A percentile compares a stretch with the other conserved stretches of the same genome.
These are phyloP conservation scores for Dryocosmus kuriphilus DNA, from an alignment of 2,888 invertebrate genomes.

Conservation along the genomic window DNA sequence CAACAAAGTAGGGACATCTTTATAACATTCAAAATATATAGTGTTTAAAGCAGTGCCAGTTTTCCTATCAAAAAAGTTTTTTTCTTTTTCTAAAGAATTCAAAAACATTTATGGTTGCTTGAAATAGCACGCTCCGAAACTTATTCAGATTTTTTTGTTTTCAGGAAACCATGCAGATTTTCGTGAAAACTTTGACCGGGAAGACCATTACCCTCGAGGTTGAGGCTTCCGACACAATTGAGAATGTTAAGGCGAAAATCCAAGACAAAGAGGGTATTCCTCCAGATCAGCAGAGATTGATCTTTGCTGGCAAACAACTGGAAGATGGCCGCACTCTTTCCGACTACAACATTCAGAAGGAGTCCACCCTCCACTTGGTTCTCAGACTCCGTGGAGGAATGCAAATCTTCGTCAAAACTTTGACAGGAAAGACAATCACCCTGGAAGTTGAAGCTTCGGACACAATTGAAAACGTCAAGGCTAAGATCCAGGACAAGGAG, in stretches of 20 bases:
- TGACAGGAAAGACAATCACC: slow-evolving; percentile 62
- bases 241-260: slow-evolving; percentile 66
- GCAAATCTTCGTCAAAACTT: slow-evolving; percentile 36
- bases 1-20: too few species aligned
- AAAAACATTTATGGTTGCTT: too few species aligned
- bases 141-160: not conserved
- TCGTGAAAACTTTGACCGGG: slow-evolving; percentile 35
- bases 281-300: slow-evolving; percentile 66
- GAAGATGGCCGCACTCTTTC: slow-evolving; percentile 66
- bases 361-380: slow-evolving; percentile 64
- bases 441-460: slow-evolving; percentile 66
- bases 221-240: slow-evolving; percentile 65
- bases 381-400: slow-evolving; percentile 62
- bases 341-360: slow-evolving; percentile 67
- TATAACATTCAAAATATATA: too few species aligned
- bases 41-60: too few species aligned
- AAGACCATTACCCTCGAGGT: slow-evolving; percentile 67
- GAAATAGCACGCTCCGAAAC: not conserved
- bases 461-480: slow-evolving; percentile 65
- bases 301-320: slow-evolving; percentile 66
- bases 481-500: slow-evolving; percentile 66
- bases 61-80: too few species aligned
- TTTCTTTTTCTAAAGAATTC: too few species aligned
- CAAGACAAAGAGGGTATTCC: slow-evolving; percentile 68
- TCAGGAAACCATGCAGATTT: slow-evolving; percentile 20